Conservation (phyloP, 2,797 vertebrate species). For the Scarus forsteni region DNA sequence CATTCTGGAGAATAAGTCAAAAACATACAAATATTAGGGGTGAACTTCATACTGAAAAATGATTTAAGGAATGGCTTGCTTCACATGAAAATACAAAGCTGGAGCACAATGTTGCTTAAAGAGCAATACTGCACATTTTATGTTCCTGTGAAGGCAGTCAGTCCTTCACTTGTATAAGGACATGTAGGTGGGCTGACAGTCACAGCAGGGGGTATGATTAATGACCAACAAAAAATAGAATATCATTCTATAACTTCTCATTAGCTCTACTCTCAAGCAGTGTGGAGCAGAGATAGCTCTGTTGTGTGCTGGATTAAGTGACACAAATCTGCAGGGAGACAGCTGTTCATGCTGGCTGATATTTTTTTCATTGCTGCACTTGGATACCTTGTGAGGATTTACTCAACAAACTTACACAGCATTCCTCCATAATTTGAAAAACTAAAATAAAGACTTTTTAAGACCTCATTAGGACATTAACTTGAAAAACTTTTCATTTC, state of each 20-base stretch:
- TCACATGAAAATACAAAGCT: too few species aligned
- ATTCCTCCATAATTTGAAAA: too few species aligned
- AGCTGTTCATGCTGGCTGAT: conserved; percentile 3
- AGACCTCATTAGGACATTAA: too few species aligned
- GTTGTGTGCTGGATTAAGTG: background rate
- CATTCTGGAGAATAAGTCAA: too few species aligned
- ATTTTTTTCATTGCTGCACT: background rate
- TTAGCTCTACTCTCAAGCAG: background rate
- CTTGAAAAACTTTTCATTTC: too few species aligned
- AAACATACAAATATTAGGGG: too few species aligned
- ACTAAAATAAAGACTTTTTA: too few species aligned
- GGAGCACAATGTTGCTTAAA: too few species aligned
- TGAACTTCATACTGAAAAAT: too few species aligned
- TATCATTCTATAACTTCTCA: background rate
- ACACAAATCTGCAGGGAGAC: background rate
- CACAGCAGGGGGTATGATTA: background rate
- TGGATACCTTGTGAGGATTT: background rate
- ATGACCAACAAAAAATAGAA: background rate
- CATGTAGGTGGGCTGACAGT: background rate
- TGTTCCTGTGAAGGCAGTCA: background rate
- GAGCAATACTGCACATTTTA: too few species aligned
- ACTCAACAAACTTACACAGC: too few species aligned
- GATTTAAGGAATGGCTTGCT: too few species aligned
- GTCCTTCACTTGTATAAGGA: background rate
- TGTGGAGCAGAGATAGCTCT: background rate